phyloP scores from a whole-genome alignment of 2,113 vertebrate species.

The Lathamus discolor region DNA sequence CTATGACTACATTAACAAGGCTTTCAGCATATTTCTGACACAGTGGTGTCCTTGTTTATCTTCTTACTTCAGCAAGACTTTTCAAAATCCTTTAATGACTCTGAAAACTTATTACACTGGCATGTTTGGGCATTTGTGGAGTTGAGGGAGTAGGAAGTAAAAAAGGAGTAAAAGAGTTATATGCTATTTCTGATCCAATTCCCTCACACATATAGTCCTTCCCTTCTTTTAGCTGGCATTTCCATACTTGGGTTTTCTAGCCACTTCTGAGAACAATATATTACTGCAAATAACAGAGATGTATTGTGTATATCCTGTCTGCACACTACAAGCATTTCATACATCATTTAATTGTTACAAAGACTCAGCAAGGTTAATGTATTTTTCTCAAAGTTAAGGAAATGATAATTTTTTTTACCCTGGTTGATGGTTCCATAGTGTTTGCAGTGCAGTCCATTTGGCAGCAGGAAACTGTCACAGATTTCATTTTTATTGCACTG shows the following conservation, averaged over 20 bases:
- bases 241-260: background rate
- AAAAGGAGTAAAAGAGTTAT: background rate
- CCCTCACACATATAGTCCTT: background rate
- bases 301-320: background rate
- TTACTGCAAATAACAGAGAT: background rate
- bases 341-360: background rate
- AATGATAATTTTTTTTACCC: background rate
- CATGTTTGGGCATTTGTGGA: background rate
- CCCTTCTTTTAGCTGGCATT: background rate
- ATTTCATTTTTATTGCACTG: constrained; percentile 2
- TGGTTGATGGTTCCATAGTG: background rate
- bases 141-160: background rate
- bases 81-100: background rate
- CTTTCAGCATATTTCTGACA: background rate
- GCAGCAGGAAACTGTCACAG: background rate
- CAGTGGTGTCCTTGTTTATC: background rate
- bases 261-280: background rate
- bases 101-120: background rate
- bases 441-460: background rate
- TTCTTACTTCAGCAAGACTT: background rate
- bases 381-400: constrained; percentile 3
- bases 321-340: background rate
- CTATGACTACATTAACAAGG: background rate
- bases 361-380: background rate
- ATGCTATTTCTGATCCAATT: background rate